Conservation (phyloP, 2,888 invertebrate genomes). For the Seira musarum region DNA sequence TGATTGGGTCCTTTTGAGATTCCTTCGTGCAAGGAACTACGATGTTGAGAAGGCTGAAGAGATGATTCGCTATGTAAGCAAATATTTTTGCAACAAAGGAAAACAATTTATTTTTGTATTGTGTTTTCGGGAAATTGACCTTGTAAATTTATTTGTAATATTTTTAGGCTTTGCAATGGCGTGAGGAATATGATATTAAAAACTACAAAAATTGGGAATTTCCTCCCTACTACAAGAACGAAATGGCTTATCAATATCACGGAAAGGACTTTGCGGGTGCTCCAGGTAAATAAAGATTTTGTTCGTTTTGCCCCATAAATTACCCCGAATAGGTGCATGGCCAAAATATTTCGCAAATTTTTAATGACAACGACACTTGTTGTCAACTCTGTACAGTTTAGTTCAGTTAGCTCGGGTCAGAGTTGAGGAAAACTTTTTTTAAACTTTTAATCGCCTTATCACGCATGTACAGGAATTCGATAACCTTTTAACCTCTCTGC, state of each 20-base stretch:
- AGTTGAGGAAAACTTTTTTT: too few relatives aligned
- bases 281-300: slow-evolving; percentile 33
- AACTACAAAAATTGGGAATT: slow-evolving; percentile 47
- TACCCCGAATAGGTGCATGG: too few relatives aligned
- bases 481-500: not conserved
- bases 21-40: slow-evolving; percentile 51
- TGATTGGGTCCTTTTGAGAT: slow-evolving; percentile 42
- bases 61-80: slow-evolving; percentile 49
- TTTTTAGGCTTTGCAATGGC: slow-evolving; percentile 44
- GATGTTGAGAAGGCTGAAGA: slow-evolving; percentile 42
- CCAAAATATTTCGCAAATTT: too few relatives aligned
- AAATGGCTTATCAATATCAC: slow-evolving; percentile 41
- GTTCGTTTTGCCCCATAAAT: not conserved
- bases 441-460: not conserved
- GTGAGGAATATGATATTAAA: slow-evolving; percentile 39
- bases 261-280: slow-evolving; percentile 38
- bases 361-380: too few relatives aligned
- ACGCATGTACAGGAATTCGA: not conserved
- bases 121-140: slow-evolving; percentile 14
- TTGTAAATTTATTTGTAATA: not conserved
- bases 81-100: not conserved
- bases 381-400: too few relatives aligned
- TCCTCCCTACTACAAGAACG: slow-evolving; percentile 40
- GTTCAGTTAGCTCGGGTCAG: too few relatives aligned
- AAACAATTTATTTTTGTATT: not conserved